Base-by-base conservation (phyloP, 2,797 vertebrate species). In the Propithecus deckenii region DNA sequence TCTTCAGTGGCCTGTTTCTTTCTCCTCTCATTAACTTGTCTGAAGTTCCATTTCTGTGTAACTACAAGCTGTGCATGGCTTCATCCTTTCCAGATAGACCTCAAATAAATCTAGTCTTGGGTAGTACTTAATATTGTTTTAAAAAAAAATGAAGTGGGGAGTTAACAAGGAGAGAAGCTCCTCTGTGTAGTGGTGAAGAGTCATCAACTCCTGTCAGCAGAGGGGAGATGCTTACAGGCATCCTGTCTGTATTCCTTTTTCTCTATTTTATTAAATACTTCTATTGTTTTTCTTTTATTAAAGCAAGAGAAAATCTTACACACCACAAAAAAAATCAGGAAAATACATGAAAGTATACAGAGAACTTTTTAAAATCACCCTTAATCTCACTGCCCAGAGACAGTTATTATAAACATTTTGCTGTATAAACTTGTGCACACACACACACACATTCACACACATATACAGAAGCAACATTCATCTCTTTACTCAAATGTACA, bases 21-120 rank as follows among this genome's bases (percentile, higher is more conserved):
- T 90, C 63, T 91, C 65, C 35, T 96, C 75, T 86, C 50, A 79
- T 97, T 96, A 96, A 52, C 30, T 57, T 87, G 23, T 75, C 93
- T 92, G n/a, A 93, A 87, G 80, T 78, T 67, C 35, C 23, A 69
- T 85, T 75, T 94, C 41, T 41, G 52, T 90, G 50, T 7, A 76
- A 57, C 67, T 75, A 35, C 17, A 59, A 61, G 46, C 72, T 95
- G 41, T 43, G 32, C 23, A 22, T 46, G 89, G 65, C 76, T 97
- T 52, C 71, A 46, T 72, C 46, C 61, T 55, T 74, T 38, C 90
- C 69, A 48, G 74, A 52, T 13, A 25, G 65, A 94, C 28, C 18
- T 30, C 46, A 71, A 78, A 92, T 74, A 92, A 93, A 94, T 87
- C 55, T 46, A 48, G 30, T 50, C 61, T 48, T 48, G 52, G 32